Evolutionary conservation across 1,140 invertebrate species (phyloP), one percentile per base, ranked within the genome.

Genomic region (Drosophila santomea): DNA sequence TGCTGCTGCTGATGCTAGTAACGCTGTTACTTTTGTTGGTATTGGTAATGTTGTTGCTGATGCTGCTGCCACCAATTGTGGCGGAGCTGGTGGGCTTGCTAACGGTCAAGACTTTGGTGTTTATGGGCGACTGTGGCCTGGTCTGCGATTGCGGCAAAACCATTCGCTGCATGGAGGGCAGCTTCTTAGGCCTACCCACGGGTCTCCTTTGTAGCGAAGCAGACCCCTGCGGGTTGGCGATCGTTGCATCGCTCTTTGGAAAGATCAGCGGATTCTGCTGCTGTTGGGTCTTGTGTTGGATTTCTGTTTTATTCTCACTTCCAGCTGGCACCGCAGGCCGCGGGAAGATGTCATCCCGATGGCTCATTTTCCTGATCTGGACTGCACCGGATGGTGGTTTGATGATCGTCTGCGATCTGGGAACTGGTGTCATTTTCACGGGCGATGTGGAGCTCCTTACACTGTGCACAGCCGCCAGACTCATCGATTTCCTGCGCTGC

Each of bases 401-500:
- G 8, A 15, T 66, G 23, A 28, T 15, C 15, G 36, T 1, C 20
- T 41, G 14, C 4, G 7, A 17, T 17, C 73, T 54, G 6, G 83
- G 83, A 28, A 88, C 44, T 6, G 76, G 84, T 0, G 80, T 44
- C 84, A 88, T 47, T 51, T 88, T 86, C 0, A 88, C 79, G 0
- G 83, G 83, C 4, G 83, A 82, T 3, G 78, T 82, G 45, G 83
- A 55, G 35, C 60, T 77, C 12, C 58, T 55, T 7, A 76, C 15
- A 14, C 61, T 68, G 12, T 69, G 58, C 0, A 28, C 44, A 0
- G 44, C 84, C 1, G 43, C 80, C 23, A 83, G 3, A 8, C 44
- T 28, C 48, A 88, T 50, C 1, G 84, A 83, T 12, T 80, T 77
- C 8, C 55, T 59, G 5, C 84, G 80, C 52, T 80, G 80, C n/a